Evolutionary conservation across 2,797 vertebrate genomes (phyloP), one percentile per base, ranked within the genome.

Genomic region (Protonibea diacanthus): DNA sequence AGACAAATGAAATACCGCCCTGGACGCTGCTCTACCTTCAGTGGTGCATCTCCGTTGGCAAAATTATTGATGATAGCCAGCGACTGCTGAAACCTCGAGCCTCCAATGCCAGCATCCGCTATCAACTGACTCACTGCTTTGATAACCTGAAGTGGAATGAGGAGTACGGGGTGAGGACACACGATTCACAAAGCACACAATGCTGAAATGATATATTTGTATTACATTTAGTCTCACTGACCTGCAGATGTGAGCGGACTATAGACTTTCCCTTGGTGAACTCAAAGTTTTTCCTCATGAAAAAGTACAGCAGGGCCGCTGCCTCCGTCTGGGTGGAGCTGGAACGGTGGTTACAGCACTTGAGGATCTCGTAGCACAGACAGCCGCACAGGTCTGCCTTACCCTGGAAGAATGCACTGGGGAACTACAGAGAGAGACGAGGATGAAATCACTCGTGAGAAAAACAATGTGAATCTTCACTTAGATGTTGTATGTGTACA

Each of bases 281-380:
- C 88, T 99, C 98, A 94, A 99, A 99, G 91, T 99, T 99, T 88
- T 97, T 99, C 80, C 98, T 97, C 98, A 99, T 99, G 94, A 99
- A 97, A 87, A 99, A 97, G 87, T 99, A 99, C 11, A 99, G 96
- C 82, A 99, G 95, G 20, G 98, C 98, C 5, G 98, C 96, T 0
- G 98, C 98, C 84, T 99, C 97, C 0, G 89, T 99, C 93, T 99
- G 98, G 18, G 98, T 99, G 59, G 96, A 97, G 89, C 97, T 97
- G 77, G 98, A 99, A 64, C 97, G 96, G 63, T 99, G 97, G 93
- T 99, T 99, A 85, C 98, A 99, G 80, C 98, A 99, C 92, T 98
- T 99, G 52, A 99, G 96, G 92, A 99, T 97, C 93, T 99, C 98
- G 7, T 98, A 97, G 90, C 98, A 99, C 85, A 99, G 96, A 6